These are phyloP conservation scores for Carcinoscorpius rotundicauda DNA, from an alignment of 1,140 invertebrate genomes.

Conservation along the genomic window DNA sequence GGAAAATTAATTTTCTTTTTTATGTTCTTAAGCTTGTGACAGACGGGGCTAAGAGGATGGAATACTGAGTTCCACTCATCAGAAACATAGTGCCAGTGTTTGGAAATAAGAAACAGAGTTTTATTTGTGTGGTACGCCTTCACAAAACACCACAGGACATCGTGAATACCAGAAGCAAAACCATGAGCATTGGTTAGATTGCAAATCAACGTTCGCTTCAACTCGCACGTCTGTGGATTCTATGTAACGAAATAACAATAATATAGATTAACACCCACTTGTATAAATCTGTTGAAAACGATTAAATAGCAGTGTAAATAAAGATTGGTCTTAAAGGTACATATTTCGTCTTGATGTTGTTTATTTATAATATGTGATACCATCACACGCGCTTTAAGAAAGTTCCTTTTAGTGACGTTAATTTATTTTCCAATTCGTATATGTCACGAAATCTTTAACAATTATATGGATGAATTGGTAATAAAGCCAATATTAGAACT, in stretches of 20 bases:
- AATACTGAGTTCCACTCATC: slow-evolving; percentile 15
- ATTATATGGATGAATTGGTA: too few relatives aligned
- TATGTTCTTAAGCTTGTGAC: neutral
- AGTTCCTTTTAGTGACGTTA: too few relatives aligned
- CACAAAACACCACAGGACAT: slow-evolving; percentile 20
- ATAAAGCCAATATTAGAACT: too few relatives aligned
- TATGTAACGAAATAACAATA: neutral
- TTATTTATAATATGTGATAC: too few relatives aligned
- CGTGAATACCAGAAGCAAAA: slow-evolving; percentile 21
- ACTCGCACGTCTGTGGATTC: slow-evolving; percentile 15
- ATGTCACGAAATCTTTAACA: too few relatives aligned
- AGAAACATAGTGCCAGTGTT: slow-evolving; percentile 14
- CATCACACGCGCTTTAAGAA: too few relatives aligned
- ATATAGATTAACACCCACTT: too few relatives aligned
- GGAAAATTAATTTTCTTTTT: slow-evolving; percentile 11
- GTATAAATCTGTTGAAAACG: too few relatives aligned
- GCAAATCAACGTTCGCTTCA: slow-evolving; percentile 8
- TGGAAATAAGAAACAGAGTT: slow-evolving; percentile 8
- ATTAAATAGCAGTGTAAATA: too few relatives aligned
- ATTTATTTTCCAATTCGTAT: too few relatives aligned
- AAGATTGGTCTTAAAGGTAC: too few relatives aligned
- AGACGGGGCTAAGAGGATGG: slow-evolving; percentile 9
- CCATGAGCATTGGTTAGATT: slow-evolving; percentile 17
- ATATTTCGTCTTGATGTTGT: too few relatives aligned
- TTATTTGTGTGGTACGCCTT: slow-evolving; percentile 13